phyloP scores from a whole-genome alignment of 2,113 vertebrate genomes.

The Catharus fuscescens region DNA sequence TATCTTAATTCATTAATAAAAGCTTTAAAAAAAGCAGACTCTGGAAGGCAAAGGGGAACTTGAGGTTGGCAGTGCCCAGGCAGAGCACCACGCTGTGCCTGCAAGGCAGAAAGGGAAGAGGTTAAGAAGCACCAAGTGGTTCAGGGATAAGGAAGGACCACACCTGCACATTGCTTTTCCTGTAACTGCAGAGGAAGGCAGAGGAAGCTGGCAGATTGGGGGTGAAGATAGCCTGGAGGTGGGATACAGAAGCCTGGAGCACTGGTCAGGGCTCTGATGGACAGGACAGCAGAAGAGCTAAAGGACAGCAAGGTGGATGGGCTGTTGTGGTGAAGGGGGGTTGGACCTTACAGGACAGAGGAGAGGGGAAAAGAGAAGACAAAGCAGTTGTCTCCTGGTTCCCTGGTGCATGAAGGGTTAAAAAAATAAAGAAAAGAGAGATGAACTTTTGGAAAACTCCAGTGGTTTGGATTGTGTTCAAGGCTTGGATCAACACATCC shows the following conservation, averaged over 20 bases:
- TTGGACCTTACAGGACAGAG: background rate
- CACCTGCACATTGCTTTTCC: background rate
- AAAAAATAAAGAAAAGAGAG: background rate
- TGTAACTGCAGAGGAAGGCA: background rate
- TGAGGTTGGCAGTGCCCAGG: background rate
- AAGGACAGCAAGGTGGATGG: background rate
- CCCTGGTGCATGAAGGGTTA: background rate
- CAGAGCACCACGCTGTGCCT: background rate
- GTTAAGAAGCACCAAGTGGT: background rate
- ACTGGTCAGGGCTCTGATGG: background rate
- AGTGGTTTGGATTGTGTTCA: conserved; percentile 26
- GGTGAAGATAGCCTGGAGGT: background rate
- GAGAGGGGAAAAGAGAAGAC: background rate
- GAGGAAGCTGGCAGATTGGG: background rate
- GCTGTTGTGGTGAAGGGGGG: background rate
- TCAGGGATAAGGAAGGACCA: background rate
- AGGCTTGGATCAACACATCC: background rate
- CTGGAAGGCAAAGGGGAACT: background rate
- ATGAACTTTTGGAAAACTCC: background rate
- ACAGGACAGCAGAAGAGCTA: background rate
- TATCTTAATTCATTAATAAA: background rate
- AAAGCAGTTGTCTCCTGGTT: background rate
- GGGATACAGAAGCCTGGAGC: background rate
- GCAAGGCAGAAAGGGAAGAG: background rate
- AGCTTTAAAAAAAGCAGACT: background rate